These are phyloP conservation scores for Pampus argenteus DNA, from an alignment of 2,797 vertebrate genomes.

Conservation along the genomic window DNA sequence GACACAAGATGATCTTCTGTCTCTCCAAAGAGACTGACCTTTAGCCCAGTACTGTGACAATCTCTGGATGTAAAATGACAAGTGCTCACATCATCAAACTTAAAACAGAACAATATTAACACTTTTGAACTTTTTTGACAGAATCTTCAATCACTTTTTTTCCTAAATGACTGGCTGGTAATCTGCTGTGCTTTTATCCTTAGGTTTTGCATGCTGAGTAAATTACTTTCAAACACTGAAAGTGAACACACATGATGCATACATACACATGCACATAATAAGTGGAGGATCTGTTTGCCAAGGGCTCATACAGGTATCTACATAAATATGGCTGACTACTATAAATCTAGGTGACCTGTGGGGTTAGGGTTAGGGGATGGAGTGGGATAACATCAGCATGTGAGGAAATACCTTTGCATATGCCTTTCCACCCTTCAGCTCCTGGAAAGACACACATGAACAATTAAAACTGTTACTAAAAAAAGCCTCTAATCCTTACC, in stretches of 20 bases:
- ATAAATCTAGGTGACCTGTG: conserved; percentile 44
- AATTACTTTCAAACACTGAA: conserved; percentile 17
- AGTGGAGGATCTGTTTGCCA: conserved; percentile 60
- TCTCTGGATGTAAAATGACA: conserved; percentile 14
- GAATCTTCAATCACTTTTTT: not conserved
- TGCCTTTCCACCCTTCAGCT: conserved; percentile 96
- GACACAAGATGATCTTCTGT: conserved; percentile 40
- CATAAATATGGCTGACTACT: conserved; percentile 47
- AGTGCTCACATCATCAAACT: not conserved
- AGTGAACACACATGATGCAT: conserved; percentile 4
- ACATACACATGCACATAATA: too few species aligned
- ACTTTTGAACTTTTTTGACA: too few species aligned
- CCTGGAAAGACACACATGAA: conserved; percentile 80
- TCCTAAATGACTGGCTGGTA: not conserved
- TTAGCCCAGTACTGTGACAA: conserved; percentile 14
- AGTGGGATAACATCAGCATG: not conserved
- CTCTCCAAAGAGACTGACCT: not conserved
- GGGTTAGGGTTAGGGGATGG: conserved; percentile 9
- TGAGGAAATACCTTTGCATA: conserved; percentile 93
- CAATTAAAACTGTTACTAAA: not conserved
- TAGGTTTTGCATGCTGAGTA: conserved; percentile 4
- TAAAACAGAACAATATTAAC: conserved; percentile 15
- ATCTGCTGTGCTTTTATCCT: not conserved
- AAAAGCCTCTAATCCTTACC: too few species aligned
- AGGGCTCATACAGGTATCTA: conserved; percentile 19